Base-by-base conservation (phyloP, 2,113 vertebrate genomes). In the Triplophysa dalaica region DNA sequence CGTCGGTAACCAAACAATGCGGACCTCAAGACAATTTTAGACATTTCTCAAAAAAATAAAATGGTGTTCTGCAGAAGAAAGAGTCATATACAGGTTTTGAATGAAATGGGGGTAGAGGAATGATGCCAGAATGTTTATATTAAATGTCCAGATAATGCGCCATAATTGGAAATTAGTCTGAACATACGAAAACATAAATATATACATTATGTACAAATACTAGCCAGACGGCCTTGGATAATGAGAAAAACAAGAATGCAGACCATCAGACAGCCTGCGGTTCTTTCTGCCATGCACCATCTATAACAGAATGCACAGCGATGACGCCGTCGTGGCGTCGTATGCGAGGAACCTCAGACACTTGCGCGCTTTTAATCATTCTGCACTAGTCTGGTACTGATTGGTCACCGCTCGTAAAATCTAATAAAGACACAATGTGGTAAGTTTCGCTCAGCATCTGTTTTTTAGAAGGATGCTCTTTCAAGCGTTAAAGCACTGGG, bases 391-490 rank as follows among this genome's bases (percentile, higher is more conserved):
- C 21, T 56, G 68, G 65, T 68, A 65, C 69, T 70, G 61, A 83
- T 82, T 81, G 82, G 84, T 85, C 83, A 80, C 77, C 0, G 14
- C 86, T 83, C 85, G 77, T 79, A 79, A 67, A 81, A 61, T 41
- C 22, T 52, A 80, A 81, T 85, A 88, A 84, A 86, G 82, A 88
- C 79, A 84, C 79, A 85, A 77, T 84, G 86, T 67, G 90, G 87
- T 88, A 90, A 77, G 87, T 88, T 86, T 88, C 90, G 86, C 84
- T 81, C 62, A 48, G 45, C 73, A 82, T 84, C 82, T 79, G 75
- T 87, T 90, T 90, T 87, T 86, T 86, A 78, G 81, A 77, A 66
- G 77, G 79, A 69, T 76, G 83, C 80, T 88, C 86, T 84, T 83
- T 7, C 74, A 90, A 81, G 84, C 88, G 66, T 85, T 88, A 81